phyloP scores from a whole-genome alignment of 2,888 invertebrate species.

The Thalpophila matura region DNA sequence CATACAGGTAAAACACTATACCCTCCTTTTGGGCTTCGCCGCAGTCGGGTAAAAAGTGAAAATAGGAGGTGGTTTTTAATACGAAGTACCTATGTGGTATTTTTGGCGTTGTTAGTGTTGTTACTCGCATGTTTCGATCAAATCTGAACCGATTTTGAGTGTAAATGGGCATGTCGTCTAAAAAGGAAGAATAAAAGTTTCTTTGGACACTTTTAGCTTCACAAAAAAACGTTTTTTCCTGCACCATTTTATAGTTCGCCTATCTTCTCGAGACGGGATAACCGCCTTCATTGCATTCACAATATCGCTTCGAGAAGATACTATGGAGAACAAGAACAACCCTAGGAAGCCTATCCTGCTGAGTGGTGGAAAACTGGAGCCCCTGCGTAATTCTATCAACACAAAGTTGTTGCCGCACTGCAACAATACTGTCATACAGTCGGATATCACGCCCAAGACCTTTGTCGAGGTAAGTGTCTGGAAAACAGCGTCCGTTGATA shows the following conservation, averaged over 20 bases:
- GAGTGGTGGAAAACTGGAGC: conserved; percentile 74
- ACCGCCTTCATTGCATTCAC: conserved; percentile 84
- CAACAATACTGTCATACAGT: conserved; percentile 80
- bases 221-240: too few species aligned
- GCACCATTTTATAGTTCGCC: conserved; percentile 71
- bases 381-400: conserved; percentile 64
- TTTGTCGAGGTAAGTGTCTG: conserved; percentile 74
- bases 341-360: conserved; percentile 74
- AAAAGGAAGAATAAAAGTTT: too few species aligned
- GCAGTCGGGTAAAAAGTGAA: too few species aligned
- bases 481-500: neutral
- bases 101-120: too few species aligned
- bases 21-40: too few species aligned
- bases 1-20: too few species aligned
- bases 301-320: conserved; percentile 80
- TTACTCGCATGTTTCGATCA: too few species aligned
- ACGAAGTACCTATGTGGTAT: too few species aligned
- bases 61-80: too few species aligned
- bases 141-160: too few species aligned
- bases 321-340: conserved; percentile 74
- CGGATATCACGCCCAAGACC: conserved; percentile 81
- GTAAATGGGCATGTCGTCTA: too few species aligned
- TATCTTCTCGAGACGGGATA: conserved; percentile 73
- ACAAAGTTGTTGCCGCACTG: conserved; percentile 70
- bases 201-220: too few species aligned